Percentiles rank a stretch among this genome's conserved stretches.
These are phyloP conservation scores for Agrilus cyanescens DNA, from an alignment of 2,888 invertebrate species.

Conservation along the genomic window DNA sequence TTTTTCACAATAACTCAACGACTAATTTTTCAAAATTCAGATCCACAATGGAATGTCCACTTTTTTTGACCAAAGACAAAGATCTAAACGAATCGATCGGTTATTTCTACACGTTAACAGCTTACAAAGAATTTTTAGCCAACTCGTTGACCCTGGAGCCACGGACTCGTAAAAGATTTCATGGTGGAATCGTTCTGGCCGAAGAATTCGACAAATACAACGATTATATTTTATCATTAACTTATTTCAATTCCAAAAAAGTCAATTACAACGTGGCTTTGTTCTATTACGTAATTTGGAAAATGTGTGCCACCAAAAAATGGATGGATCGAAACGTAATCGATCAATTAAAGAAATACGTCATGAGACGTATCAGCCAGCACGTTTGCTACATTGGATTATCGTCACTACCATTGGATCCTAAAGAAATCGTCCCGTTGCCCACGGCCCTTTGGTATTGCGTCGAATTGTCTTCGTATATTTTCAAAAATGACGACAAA, in stretches of 20 bases:
- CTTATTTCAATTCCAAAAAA: conserved; percentile 27
- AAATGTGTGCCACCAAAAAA: background rate
- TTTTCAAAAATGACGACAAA: background rate
- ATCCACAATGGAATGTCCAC: too few species aligned
- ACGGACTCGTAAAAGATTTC: too few species aligned
- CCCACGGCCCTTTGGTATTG: conserved; percentile 21
- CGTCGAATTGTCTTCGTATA: conserved; percentile 22
- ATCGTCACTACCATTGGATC: background rate
- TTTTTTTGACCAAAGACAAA: too few species aligned
- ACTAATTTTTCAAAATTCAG: too few species aligned
- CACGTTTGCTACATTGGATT: background rate
- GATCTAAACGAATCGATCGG: too few species aligned
- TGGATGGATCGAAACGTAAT: too few species aligned
- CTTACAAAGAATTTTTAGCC: too few species aligned
- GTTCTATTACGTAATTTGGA: background rate
- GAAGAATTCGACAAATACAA: conserved; percentile 28
- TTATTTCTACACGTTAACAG: too few species aligned
- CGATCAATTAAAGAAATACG: too few species aligned
- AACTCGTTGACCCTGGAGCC: too few species aligned
- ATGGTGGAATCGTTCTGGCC: conserved; percentile 18
- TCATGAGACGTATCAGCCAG: background rate
- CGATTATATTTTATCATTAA: conserved; percentile 28
- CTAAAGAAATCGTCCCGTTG: background rate
- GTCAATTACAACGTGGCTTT: conserved; percentile 10
- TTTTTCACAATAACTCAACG: too few species aligned